Percentiles rank a stretch among this genome's conserved stretches.
Evolutionary conservation across 2,797 vertebrate species (phyloP).

Genomic region (Muscicapa comitata): DNA sequence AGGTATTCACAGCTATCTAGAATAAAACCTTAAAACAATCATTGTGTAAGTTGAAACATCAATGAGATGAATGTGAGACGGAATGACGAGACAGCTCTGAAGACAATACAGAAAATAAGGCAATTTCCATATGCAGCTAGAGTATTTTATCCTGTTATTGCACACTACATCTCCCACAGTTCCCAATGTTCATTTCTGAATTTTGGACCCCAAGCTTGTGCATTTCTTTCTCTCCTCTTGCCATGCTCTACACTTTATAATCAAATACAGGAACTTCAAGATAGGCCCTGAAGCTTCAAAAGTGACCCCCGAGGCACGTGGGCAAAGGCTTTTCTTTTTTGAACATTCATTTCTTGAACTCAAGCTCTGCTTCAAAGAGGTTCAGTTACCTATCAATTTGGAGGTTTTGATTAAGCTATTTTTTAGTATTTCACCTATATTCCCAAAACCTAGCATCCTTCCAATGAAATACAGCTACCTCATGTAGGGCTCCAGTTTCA

Average conservation of each 20-base stretch:
- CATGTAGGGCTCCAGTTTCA: neutral
- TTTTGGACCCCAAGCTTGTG: neutral
- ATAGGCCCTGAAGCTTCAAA: neutral
- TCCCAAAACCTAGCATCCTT: neutral
- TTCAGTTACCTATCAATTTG: neutral
- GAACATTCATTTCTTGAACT: neutral
- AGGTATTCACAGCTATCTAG: neutral
- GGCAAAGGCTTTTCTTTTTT: neutral
- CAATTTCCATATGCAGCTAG: neutral
- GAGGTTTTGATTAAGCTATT: neutral
- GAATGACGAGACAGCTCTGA: neutral
- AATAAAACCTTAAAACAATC: neutral
- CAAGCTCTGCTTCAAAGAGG: neutral
- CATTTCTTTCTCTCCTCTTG: neutral
- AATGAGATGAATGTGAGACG: neutral
- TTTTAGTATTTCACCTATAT: neutral
- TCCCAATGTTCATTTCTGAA: neutral
- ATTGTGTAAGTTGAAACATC: neutral
- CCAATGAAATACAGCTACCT: neutral
- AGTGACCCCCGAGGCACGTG: accelerated
- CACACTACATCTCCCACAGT: neutral
- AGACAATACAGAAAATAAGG: neutral
- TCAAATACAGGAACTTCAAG: neutral
- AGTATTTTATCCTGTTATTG: neutral
- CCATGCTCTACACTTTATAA: neutral